Percentiles rank a stretch among this genome's conserved stretches.
phyloP scores from a whole-genome alignment of 2,797 vertebrate genomes.

The Harpagifer antarcticus region DNA sequence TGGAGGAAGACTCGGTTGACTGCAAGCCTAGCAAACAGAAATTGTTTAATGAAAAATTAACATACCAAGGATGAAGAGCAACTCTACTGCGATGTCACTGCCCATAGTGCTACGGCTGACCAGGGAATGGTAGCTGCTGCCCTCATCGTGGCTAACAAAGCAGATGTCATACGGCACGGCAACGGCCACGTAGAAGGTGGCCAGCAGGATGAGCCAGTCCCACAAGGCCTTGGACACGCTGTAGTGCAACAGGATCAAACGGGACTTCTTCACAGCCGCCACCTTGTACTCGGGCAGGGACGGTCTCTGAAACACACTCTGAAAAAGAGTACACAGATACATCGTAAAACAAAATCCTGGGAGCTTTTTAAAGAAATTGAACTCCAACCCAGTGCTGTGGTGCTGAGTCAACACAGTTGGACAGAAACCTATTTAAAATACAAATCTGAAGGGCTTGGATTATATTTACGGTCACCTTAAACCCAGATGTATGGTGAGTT shows the following conservation, averaged over 20 bases:
- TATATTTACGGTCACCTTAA: neutral
- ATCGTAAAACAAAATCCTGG: neutral
- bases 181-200: constrained; percentile 96
- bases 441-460: constrained; percentile 3
- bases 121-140: constrained; percentile 77
- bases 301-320: constrained; percentile 93
- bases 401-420: neutral
- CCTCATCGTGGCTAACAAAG: constrained; percentile 86
- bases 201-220: constrained; percentile 96
- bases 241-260: constrained; percentile 97
- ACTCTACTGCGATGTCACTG: constrained; percentile 95
- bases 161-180: constrained; percentile 96
- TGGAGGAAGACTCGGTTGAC: neutral
- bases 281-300: constrained; percentile 96
- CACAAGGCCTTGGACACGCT: constrained; percentile 95
- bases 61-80: constrained; percentile 97
- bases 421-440: neutral
- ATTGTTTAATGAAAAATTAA: neutral
- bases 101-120: constrained; percentile 90
- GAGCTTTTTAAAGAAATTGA: neutral
- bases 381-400: neutral
- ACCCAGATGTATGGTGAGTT: neutral
- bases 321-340: constrained; percentile 17
- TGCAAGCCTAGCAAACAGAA: neutral
- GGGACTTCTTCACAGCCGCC: constrained; percentile 93